phyloP scores from a whole-genome alignment of 2,888 invertebrate genomes.

The Rotaria macrura region DNA sequence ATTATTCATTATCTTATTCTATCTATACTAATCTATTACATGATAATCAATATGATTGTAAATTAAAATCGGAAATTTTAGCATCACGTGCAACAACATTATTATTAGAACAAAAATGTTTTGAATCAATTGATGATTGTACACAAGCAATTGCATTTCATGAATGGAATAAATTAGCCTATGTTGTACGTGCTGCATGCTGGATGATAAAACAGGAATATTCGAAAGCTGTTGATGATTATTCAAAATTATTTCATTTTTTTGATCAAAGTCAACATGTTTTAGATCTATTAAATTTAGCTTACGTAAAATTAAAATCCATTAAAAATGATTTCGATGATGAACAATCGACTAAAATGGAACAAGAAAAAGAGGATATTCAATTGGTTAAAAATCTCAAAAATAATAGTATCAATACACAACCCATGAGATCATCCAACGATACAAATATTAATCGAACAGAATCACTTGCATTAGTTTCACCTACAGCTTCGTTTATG shows the following conservation, averaged over 20 bases:
- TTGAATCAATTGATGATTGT: neutral
- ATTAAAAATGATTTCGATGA: neutral
- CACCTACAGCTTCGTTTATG: neutral
- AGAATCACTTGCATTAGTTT: neutral
- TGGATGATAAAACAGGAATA: neutral
- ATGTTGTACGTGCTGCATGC: constrained; percentile 7
- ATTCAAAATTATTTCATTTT: constrained; percentile 7
- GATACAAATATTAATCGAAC: neutral
- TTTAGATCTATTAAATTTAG: constrained; percentile 10
- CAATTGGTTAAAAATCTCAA: too few relatives aligned
- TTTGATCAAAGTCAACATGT: neutral
- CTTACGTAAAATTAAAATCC: neutral
- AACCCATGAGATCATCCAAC: neutral
- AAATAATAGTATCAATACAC: neutral
- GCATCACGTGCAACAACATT: neutral
- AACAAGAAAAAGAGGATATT: neutral
- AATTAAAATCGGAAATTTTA: neutral
- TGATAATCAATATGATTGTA: neutral
- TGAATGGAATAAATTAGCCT: constrained; percentile 19
- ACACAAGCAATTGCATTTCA: neutral
- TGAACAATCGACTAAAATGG: neutral
- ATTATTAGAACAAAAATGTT: neutral
- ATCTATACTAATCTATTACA: neutral
- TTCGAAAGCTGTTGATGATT: constrained; percentile 1
- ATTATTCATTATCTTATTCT: neutral